A percentile compares a stretch with the other conserved stretches of the same genome.
Evolutionary conservation across 2,888 invertebrate genomes (phyloP).

Genomic region (Rhaphigaster nebulosa): DNA sequence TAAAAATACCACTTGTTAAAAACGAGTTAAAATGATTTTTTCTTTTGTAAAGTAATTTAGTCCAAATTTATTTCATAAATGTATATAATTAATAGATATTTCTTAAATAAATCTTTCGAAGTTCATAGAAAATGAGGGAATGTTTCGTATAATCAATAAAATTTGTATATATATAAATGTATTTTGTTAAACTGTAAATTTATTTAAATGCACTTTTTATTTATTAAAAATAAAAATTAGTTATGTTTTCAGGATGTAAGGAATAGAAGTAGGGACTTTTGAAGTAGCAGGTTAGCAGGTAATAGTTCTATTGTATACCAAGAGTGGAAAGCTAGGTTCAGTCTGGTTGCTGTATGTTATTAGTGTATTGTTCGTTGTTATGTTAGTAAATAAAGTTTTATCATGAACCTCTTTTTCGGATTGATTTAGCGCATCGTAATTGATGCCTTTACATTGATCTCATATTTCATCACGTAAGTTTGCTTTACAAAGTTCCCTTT

Average conservation of each 20-base stretch:
- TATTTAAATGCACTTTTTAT: neutral
- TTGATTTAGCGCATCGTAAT: neutral
- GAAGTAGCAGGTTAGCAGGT: conserved; percentile 21
- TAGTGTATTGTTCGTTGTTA: neutral
- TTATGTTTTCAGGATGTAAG: neutral
- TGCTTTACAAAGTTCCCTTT: conserved; percentile 12
- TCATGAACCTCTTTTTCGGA: neutral
- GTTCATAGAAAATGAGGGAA: neutral
- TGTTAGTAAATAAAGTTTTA: conserved; percentile 26
- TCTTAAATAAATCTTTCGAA: neutral
- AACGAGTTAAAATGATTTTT: neutral
- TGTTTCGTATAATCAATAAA: neutral
- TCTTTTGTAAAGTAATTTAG: neutral
- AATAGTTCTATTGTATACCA: neutral
- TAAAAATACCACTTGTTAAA: neutral
- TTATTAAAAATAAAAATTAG: neutral
- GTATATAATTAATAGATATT: neutral
- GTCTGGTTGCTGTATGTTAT: neutral
- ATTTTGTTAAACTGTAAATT: neutral
- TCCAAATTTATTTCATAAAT: neutral
- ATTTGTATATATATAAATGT: neutral
- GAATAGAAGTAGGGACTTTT: neutral
- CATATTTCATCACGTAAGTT: conserved; percentile 16
- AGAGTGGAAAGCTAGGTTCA: conserved; percentile 14
- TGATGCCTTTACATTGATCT: neutral